phyloP scores from a whole-genome alignment of 37 sponge, comb jelly and placozoan species.

The Spongilla lacustris region DNA sequence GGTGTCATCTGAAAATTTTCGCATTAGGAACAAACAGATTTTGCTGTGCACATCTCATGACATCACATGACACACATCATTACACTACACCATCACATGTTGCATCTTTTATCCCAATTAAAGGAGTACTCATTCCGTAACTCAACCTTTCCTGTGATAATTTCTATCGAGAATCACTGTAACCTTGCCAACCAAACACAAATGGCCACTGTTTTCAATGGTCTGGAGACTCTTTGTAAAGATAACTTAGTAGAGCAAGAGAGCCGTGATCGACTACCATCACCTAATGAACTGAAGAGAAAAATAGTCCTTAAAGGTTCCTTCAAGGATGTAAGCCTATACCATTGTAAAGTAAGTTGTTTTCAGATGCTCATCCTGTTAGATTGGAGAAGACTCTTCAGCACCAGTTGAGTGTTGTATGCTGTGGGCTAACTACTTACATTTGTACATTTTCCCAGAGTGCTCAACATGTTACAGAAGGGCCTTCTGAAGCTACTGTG shows the following conservation, averaged over 20 bases:
- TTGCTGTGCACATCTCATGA: neutral
- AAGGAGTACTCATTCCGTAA: slow-evolving; percentile 58
- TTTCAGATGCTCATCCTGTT: neutral
- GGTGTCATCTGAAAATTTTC: too few relatives aligned
- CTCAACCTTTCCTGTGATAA: slow-evolving; percentile 46
- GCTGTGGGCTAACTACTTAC: neutral
- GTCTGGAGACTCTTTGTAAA: slow-evolving; percentile 1
- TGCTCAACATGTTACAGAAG: too few relatives aligned
- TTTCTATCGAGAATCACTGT: slow-evolving; percentile 64
- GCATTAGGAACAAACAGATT: neutral
- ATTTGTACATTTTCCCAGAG: too few relatives aligned
- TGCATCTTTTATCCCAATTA: neutral
- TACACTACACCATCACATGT: neutral
- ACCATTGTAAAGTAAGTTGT: neutral
- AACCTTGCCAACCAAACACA: slow-evolving; percentile 1
- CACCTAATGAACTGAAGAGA: slow-evolving; percentile 26
- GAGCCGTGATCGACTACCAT: slow-evolving; percentile 13
- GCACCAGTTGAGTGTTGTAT: neutral
- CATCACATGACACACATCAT: neutral
- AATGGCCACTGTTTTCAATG: slow-evolving; percentile 1
- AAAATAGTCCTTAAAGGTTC: slow-evolving; percentile 44
- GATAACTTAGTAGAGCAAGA: neutral
- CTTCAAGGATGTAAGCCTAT: neutral
- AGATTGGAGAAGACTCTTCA: neutral
- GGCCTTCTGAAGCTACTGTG: too few relatives aligned